phyloP scores from a whole-genome alignment of 2,888 invertebrate genomes.

The Nomada hirtipes region DNA sequence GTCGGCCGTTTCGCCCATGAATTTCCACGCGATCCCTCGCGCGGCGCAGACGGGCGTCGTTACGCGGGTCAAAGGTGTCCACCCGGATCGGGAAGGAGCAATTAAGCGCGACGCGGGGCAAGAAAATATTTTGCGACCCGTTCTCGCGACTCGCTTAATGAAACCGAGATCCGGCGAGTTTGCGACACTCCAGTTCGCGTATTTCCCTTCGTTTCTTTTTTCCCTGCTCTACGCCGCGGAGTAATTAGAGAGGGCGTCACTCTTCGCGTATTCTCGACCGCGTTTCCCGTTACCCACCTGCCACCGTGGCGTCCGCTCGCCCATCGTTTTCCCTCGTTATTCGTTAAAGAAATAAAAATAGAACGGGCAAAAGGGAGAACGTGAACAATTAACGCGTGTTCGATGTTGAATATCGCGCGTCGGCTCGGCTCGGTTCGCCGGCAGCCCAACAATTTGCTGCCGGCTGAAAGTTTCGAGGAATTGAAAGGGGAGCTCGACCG shows the following conservation, averaged over 20 bases:
- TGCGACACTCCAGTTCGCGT: not conserved
- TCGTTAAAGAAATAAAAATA: not conserved
- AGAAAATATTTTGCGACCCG: conserved; percentile 17
- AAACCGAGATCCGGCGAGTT: conserved; percentile 16
- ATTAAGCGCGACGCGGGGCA: conserved; percentile 33
- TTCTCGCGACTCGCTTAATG: conserved; percentile 27
- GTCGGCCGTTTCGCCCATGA: conserved; percentile 14
- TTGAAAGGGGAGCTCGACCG: conserved; percentile 23
- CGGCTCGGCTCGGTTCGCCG: not conserved
- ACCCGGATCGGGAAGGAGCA: conserved; percentile 5
- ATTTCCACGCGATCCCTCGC: conserved; percentile 14
- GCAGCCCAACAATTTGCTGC: not conserved
- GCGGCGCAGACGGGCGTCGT: not conserved
- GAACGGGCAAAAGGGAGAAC: not conserved
- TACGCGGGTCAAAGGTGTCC: conserved; percentile 2
- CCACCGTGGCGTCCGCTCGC: not conserved
- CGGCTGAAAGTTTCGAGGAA: conserved; percentile 31
- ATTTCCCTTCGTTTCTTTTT: not conserved
- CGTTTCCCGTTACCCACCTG: not conserved
- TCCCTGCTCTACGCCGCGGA: not conserved
- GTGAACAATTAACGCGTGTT: not conserved
- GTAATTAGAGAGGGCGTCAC: conserved; percentile 35
- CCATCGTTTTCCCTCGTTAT: not conserved
- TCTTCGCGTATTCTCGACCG: conserved; percentile 27
- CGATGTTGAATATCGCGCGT: not conserved